phyloP scores from a whole-genome alignment of 2,113 vertebrate species.

The Oreocharis arfaki region DNA sequence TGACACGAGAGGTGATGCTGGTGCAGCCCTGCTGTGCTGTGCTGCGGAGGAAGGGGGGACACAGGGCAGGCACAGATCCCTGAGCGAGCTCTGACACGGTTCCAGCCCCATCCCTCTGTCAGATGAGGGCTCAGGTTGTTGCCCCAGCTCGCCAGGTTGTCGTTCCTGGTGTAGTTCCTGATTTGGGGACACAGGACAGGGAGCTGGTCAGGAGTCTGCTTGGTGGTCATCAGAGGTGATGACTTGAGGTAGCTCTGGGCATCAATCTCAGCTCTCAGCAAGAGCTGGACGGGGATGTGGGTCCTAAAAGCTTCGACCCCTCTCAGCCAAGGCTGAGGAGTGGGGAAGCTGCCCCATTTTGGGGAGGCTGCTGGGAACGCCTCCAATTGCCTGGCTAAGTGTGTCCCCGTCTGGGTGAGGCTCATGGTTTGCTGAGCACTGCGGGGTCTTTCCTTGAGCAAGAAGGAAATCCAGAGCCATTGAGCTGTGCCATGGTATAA shows the following conservation, averaged over 20 bases:
- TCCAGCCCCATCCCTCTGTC: not conserved
- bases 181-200: not conserved
- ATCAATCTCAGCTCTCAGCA: not conserved
- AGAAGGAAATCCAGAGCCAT: not conserved
- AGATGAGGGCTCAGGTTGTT: accelerated
- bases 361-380: accelerated
- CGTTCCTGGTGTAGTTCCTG: not conserved
- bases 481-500: not conserved
- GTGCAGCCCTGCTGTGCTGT: accelerated
- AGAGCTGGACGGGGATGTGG: not conserved
- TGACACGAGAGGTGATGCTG: accelerated
- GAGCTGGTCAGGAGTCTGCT: not conserved
- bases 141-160: not conserved
- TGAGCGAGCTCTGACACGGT: not conserved
- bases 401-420: not conserved
- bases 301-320: not conserved
- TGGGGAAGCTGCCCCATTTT: not conserved
- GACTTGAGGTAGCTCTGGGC: not conserved
- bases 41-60: not conserved
- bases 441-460: not conserved
- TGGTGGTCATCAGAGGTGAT: not conserved
- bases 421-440: accelerated
- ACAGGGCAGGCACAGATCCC: accelerated
- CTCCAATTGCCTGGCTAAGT: accelerated
- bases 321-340: not conserved